Evolutionary conservation across 2,888 invertebrate genomes (phyloP), one percentile per base, ranked within the genome.

Genomic region (Ditula angustiorana): DNA sequence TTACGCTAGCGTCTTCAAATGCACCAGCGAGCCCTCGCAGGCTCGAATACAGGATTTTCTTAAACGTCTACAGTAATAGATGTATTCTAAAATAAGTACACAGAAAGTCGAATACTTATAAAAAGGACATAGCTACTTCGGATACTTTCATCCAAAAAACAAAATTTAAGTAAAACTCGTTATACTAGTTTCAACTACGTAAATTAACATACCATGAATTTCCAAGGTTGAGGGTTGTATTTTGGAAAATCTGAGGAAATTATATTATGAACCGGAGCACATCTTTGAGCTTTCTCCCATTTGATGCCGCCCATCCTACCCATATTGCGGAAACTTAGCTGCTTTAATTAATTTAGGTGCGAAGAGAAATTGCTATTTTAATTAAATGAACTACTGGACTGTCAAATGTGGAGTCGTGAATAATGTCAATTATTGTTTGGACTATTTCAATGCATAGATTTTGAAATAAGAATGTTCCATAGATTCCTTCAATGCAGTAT

Each of bases 241-340:
- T 83, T 93, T 11, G 92, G 88, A 74, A 92, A 93, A 81, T 93
- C 92, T 0, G 94, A 94, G 10, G 94, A 94, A 62, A 94, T 92
- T 16, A 94, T 93, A 70, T 93, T 94, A 73, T 94, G 93, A 35
- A 86, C 78, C 41, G 89, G 93, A 71, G 86, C 81, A 73, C 89
- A 86, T 49, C 85, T 90, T 13, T 76, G 73, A 3, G 93, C 66
- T 70, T 87, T 90, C 66, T 93, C 90, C 94, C 94, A 94, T 83
- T 93, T 94, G 44, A 91, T 82, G 60, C 72, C 85, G 28, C 76
- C 62, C 82, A 84, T 85, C 23, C 86, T 85, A 60, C 82, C 91
- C 92, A 92, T 74, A 21, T 77, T n/a, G n/a, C n/a, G 66, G 66
- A 50, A 57, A 65, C 63, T 53, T 61, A 61, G 49, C 66, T 21